These are phyloP conservation scores for Synanthedon vespiformis DNA, from an alignment of 2,888 invertebrate genomes.

Conservation along the genomic window DNA sequence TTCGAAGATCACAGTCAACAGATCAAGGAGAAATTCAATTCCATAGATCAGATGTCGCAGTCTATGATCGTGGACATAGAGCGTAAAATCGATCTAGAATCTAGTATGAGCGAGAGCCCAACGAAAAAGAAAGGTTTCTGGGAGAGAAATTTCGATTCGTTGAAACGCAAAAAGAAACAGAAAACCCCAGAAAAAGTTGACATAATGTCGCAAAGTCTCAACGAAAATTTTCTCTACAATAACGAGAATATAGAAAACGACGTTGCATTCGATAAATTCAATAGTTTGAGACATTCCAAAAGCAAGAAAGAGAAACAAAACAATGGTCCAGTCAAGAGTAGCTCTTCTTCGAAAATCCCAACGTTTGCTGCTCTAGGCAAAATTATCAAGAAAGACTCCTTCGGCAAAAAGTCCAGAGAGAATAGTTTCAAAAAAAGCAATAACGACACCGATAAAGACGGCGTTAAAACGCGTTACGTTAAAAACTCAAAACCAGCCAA, in stretches of 20 bases:
- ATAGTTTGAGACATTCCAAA: conserved; percentile 55
- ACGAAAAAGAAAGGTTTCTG: conserved; percentile 67
- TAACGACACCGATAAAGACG: conserved; percentile 26
- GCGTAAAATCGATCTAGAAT: conserved; percentile 36
- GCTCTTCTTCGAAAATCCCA: conserved; percentile 60
- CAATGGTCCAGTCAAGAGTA: conserved; percentile 50
- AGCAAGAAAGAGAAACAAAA: conserved; percentile 42
- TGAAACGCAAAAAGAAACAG: conserved; percentile 53
- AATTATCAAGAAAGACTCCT: conserved; percentile 62
- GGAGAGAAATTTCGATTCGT: conserved; percentile 65
- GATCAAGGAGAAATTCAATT: conserved; percentile 58
- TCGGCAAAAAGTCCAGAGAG: conserved; percentile 43
- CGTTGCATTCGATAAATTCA: conserved; percentile 48
- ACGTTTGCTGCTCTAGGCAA: conserved; percentile 63
- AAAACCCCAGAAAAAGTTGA: conserved; percentile 55
- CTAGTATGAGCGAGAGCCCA: conserved; percentile 42
- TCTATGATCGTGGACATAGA: conserved; percentile 66
- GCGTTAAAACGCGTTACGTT: conserved; percentile 44
- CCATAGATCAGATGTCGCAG: conserved; percentile 66
- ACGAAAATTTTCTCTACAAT: conserved; percentile 63
- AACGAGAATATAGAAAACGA: conserved; percentile 61
- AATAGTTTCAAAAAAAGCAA: conserved; percentile 21
- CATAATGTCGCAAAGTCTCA: conserved; percentile 67
- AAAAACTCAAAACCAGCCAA: conserved; percentile 43
- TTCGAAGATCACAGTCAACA: conserved; percentile 54